These are phyloP conservation scores for Trinectes maculatus DNA, from an alignment of 2,113 vertebrate genomes.

Conservation along the genomic window DNA sequence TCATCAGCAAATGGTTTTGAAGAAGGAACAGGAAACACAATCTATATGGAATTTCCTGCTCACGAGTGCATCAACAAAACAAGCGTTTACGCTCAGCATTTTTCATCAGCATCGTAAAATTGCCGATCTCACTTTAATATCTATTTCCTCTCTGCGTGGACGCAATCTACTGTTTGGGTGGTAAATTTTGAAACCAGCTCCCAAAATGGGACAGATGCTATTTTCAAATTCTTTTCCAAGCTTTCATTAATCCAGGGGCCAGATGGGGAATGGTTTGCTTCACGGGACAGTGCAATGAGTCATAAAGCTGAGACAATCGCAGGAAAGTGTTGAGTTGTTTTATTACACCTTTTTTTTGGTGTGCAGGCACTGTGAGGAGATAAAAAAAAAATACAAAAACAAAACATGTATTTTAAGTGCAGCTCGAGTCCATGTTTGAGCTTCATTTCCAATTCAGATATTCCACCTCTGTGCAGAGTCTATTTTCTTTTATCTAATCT, in stretches of 20 bases:
- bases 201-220: constrained; percentile 24
- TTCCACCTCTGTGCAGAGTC: constrained; percentile 26
- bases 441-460: no score
- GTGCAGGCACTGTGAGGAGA: not conserved
- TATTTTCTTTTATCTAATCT: constrained; percentile 56
- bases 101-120: no score
- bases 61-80: not conserved
- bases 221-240: constrained; percentile 11
- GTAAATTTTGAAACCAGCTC: constrained; percentile 9
- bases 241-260: constrained; percentile 23
- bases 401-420: constrained; percentile 24
- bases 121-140: no score
- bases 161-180: constrained; percentile 1
- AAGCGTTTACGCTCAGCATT: not conserved
- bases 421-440: constrained; percentile 21
- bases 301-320: constrained; percentile 36
- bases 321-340: constrained; percentile 35
- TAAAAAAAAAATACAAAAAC: not conserved
- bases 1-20: not conserved
- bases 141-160: no score
- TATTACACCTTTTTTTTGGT: constrained; percentile 9
- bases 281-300: constrained; percentile 24
- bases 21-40: not conserved
- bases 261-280: constrained; percentile 23
- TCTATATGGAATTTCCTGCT: no score